A percentile compares a stretch with the other conserved stretches of the same genome.
Evolutionary conservation across 2,797 vertebrate species (phyloP).

Genomic region (Paguma larvata): DNA sequence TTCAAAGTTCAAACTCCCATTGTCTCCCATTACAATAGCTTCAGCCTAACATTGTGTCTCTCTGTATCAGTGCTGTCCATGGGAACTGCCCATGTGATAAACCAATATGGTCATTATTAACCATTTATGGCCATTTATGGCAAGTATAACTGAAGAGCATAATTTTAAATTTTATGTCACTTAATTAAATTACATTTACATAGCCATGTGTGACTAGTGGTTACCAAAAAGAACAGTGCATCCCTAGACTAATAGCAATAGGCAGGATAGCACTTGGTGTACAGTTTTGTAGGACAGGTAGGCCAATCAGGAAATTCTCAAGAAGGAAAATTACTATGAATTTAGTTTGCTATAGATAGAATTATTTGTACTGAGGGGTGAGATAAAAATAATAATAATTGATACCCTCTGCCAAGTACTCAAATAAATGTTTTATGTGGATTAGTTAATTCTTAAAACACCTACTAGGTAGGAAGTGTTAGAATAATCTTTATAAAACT

Average conservation of each 20-base stretch:
- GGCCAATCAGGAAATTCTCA: neutral
- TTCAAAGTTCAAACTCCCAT: neutral
- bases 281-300: neutral
- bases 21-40: neutral
- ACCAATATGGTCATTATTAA: neutral
- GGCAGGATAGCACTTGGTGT: neutral
- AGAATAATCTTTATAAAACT: neutral
- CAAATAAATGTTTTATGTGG: neutral
- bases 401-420: neutral
- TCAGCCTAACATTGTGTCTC: neutral
- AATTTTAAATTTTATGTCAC: neutral
- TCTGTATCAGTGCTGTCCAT: neutral
- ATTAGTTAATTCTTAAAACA: neutral
- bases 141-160: neutral
- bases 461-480: neutral
- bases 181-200: neutral
- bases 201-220: neutral
- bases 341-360: neutral
- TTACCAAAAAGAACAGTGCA: neutral
- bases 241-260: neutral
- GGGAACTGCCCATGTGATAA: neutral
- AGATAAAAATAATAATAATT: neutral
- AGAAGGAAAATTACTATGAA: neutral
- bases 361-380: neutral
- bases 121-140: neutral